These are phyloP conservation scores for Prionailurus bengalensis DNA, from an alignment of 2,113 vertebrate species.

Conservation along the genomic window DNA sequence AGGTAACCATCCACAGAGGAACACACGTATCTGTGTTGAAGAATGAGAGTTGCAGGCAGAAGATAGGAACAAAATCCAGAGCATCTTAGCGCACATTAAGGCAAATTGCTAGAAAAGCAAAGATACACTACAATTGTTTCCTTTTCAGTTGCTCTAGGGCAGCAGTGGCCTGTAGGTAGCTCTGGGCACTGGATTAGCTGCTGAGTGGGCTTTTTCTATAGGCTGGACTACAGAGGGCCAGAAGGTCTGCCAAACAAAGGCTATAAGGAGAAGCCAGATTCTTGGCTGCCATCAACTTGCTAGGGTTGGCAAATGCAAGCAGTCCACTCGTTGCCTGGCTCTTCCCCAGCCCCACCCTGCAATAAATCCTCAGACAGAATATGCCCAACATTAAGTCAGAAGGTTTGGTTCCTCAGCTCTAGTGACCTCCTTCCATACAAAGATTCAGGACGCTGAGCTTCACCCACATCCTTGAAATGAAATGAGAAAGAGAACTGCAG, in stretches of 20 bases:
- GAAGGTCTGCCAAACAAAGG: neutral
- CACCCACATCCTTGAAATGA: neutral
- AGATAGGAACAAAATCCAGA: neutral
- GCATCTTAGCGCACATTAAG: neutral
- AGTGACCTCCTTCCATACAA: neutral
- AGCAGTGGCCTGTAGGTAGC: neutral
- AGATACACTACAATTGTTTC: neutral
- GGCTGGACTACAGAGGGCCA: neutral
- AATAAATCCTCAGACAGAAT: neutral
- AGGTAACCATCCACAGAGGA: neutral
- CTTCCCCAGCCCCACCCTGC: neutral
- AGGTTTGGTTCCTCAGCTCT: neutral
- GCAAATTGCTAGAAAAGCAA: neutral
- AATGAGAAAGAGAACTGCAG: neutral
- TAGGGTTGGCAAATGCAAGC: neutral
- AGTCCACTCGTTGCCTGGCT: neutral
- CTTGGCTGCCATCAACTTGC: neutral
- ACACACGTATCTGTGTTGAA: neutral
- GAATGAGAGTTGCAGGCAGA: neutral
- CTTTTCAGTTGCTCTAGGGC: neutral
- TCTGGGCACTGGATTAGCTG: neutral
- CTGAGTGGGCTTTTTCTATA: neutral
- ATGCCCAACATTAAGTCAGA: neutral
- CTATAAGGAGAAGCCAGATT: neutral
- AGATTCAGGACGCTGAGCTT: neutral